Evolutionary conservation across 2,113 vertebrate genomes (phyloP), one percentile per base, ranked within the genome.

Genomic region (Hyla sarda): DNA sequence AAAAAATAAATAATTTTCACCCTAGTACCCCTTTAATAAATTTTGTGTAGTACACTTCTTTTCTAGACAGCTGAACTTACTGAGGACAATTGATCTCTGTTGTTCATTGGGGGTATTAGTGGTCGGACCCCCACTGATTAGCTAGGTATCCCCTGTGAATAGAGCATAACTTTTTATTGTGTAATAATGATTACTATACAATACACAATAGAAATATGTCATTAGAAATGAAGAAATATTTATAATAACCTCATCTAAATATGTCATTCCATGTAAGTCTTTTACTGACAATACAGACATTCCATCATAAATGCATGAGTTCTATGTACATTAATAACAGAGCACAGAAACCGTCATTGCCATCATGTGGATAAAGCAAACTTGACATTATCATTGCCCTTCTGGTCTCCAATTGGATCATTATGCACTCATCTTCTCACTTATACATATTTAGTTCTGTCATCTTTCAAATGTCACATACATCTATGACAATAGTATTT

Each of bases 321-420:
- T 25, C 17, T 77, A 74, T 84, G 58, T 34, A 60, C 56, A 77
- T 50, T 48, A 67, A 56, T 65, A 34, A 28, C 58, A 79, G 28
- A 41, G 8, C 41, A 41, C 45, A 77, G 79, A 21, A 48, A 8
- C 47, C 54, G 54, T n/a, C n/a, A n/a, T 56, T 47, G 28, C 45
- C 76, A 23, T 85, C 21, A 69, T 69, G n/a, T 78, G 21, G 62
- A 79, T 85, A 78, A 79, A 69, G 28, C 25, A 32, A 79, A 78
- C 4, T 60, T 50, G 28, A 77, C 21, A 50, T 69, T 78, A 69
- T 11, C 19, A 47, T 32, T 37, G 30, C 14, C 47, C 41, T 41
- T 41, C 41, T 41, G 41, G 41, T 8, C 41, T 80, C 54, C 9
- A 58, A 58, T 54, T 56, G 45, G 17, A 69, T 71, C 47, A 52